phyloP scores from a whole-genome alignment of 1,140 invertebrate species.

The Halyomorpha halys region DNA sequence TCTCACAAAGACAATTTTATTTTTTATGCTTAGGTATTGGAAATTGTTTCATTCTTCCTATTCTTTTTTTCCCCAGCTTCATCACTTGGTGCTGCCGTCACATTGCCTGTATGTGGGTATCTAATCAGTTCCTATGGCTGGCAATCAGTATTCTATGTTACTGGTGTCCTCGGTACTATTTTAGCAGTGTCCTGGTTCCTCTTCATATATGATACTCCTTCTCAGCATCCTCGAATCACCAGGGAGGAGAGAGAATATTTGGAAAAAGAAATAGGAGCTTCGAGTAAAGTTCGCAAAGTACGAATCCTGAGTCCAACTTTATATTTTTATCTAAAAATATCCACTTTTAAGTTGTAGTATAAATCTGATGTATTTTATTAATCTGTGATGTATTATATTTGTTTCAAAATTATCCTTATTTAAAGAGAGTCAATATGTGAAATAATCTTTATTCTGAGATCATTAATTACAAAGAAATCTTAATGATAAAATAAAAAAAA shows the following conservation, averaged over 20 bases:
- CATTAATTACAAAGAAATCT: too few species aligned
- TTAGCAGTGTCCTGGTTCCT: slow-evolving; percentile 81
- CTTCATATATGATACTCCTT: slow-evolving; percentile 74
- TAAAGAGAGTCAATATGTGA: too few species aligned
- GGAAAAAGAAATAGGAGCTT: slow-evolving; percentile 53
- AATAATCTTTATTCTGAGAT: too few species aligned
- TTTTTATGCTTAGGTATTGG: neutral
- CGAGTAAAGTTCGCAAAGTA: slow-evolving; percentile 38
- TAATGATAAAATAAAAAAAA: too few species aligned
- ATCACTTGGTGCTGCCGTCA: slow-evolving; percentile 68
- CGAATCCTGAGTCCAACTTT: neutral
- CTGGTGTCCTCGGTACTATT: slow-evolving; percentile 59
- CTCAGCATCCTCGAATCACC: slow-evolving; percentile 73
- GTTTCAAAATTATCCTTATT: too few species aligned
- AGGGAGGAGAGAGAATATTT: slow-evolving; percentile 70
- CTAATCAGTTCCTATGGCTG: slow-evolving; percentile 67
- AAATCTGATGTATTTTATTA: too few species aligned
- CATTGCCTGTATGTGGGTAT: slow-evolving; percentile 69
- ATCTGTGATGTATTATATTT: too few species aligned
- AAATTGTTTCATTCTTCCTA: neutral
- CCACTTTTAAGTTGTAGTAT: too few species aligned
- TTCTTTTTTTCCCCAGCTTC: slow-evolving; percentile 46
- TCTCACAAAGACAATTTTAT: neutral
- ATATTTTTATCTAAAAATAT: too few species aligned
- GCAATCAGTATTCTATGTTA: slow-evolving; percentile 77